Conservation (phyloP, 1,140 invertebrate genomes). For the Steinernema feltiae region DNA sequence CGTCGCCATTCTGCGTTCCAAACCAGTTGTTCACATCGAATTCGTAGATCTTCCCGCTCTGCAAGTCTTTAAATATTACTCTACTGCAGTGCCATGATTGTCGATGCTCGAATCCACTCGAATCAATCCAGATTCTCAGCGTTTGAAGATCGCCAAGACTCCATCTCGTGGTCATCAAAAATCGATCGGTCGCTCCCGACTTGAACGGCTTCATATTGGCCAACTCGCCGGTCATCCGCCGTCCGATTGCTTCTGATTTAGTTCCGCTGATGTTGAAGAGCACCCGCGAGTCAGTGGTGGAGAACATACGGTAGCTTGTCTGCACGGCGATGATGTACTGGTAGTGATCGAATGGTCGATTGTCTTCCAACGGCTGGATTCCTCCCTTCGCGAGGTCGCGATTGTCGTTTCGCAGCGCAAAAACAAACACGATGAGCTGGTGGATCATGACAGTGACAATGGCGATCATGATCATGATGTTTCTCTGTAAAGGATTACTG, state of each 20-base stretch:
- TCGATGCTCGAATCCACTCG: conserved; percentile 61
- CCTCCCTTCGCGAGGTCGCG: conserved; percentile 7
- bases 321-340: conserved; percentile 63
- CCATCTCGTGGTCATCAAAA: conserved; percentile 62
- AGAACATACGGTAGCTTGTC: conserved; percentile 61
- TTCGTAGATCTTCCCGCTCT: conserved; percentile 62
- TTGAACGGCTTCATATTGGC: conserved; percentile 54
- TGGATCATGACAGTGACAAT: not conserved
- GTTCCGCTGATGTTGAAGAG: conserved; percentile 62
- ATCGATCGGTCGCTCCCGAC: conserved; percentile 61
- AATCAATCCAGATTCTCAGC: conserved; percentile 64
- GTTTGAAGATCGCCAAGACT: conserved; percentile 62
- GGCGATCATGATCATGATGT: not conserved
- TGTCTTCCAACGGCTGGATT: conserved; percentile 60
- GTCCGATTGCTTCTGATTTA: conserved; percentile 61
- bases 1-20: conserved; percentile 64
- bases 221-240: conserved; percentile 54
- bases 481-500: too few species aligned
- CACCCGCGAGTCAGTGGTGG: conserved; percentile 63
- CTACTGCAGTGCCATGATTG: conserved; percentile 64
- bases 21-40: conserved; percentile 64
- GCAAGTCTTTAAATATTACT: conserved; percentile 62
- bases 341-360: conserved; percentile 62
- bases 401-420: not conserved
- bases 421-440: conserved; percentile 33